A percentile compares a stretch with the other conserved stretches of the same genome.
Evolutionary conservation across 1,140 invertebrate genomes (phyloP).

Genomic region (Lasaia peninsularis): DNA sequence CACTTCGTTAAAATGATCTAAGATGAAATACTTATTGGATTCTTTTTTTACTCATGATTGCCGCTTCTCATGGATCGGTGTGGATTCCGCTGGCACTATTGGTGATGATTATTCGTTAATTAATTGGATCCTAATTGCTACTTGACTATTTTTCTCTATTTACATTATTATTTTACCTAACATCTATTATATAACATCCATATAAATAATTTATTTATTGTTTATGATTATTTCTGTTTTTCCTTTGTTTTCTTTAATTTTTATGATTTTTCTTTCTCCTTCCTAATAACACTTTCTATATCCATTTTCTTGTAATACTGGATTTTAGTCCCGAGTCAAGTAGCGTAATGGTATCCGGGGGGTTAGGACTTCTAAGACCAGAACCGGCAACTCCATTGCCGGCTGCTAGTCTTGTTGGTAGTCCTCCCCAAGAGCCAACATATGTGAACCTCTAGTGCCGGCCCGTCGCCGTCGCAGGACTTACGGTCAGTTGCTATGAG

Average conservation of each 20-base stretch:
- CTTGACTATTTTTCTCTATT: conserved; percentile 44
- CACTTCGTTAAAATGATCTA: conserved; percentile 35
- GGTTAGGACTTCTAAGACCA: conserved; percentile 78
- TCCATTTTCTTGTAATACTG: conserved; percentile 8
- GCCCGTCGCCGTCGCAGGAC: conserved; percentile 79
- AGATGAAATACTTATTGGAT: conserved; percentile 63
- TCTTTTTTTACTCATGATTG: conserved; percentile 78
- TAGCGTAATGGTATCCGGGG: conserved; percentile 80
- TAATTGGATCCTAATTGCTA: conserved; percentile 42
- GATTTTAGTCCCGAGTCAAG: conserved; percentile 78
- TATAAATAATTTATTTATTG: background rate
- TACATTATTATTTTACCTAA: background rate
- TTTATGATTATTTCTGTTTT: background rate
- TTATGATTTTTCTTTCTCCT: conserved; percentile 3
- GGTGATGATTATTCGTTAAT: conserved; percentile 45
- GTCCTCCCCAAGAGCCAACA: conserved; percentile 92
- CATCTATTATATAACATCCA: background rate
- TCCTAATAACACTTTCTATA: background rate
- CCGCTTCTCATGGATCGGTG: conserved; percentile 76
- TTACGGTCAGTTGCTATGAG: conserved; percentile 58
- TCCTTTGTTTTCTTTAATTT: conserved; percentile 2
- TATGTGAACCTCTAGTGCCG: conserved; percentile 95
- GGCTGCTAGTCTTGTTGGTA: conserved; percentile 79
- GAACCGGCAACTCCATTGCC: conserved; percentile 68
- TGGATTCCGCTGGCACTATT: conserved; percentile 70